Evolutionary conservation across 2,888 invertebrate species (phyloP), one percentile per base, ranked within the genome.

Genomic region (Gastrophysa polygoni): DNA sequence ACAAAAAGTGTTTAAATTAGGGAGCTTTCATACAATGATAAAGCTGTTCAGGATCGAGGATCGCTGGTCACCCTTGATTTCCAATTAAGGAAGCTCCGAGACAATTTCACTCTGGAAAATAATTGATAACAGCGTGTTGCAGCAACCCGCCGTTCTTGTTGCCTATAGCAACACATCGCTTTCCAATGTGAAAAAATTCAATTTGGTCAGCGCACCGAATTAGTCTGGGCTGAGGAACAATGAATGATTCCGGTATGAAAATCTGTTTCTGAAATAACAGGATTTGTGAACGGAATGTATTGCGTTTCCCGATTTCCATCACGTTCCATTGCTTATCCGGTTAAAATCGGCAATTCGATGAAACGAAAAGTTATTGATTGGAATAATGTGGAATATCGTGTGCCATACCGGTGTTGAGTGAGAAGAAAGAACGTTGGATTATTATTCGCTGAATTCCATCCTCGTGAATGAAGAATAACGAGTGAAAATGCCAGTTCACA

Each of bases 51-150:
- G n/a, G n/a, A n/a, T n/a, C n/a, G n/a, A n/a, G n/a, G n/a, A n/a
- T n/a, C n/a, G n/a, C n/a, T n/a, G n/a, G n/a, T n/a, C n/a, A 49
- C 14, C 4, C 48, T 16, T 38, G 29, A 28, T 51, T 47, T 52
- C 24, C 52, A 52, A 59, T 59, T 16, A 34, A 52, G 47, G 59
- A 59, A 46, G 7, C n/a, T 32, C 16, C 44, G 47, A 16, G 44
- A 43, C 50, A 58, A 58, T 51, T 44, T n/a, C n/a, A 44, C 24
- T 43, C 18, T 20, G 32, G 34, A 59, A 59, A n/a, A n/a, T n/a
- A n/a, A 58, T 51, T 44, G 44, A 50, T 44, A 50, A 24, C 24
- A n/a, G 44, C 24, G n/a, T 50, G 8, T 51, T 29, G 51, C 20
- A 38, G 38, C 50, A 11, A 50, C 17, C 32, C 14, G 50, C 54